Evolutionary conservation across 2,888 invertebrate genomes (phyloP).

Genomic region (Dryobotodes eremita): DNA sequence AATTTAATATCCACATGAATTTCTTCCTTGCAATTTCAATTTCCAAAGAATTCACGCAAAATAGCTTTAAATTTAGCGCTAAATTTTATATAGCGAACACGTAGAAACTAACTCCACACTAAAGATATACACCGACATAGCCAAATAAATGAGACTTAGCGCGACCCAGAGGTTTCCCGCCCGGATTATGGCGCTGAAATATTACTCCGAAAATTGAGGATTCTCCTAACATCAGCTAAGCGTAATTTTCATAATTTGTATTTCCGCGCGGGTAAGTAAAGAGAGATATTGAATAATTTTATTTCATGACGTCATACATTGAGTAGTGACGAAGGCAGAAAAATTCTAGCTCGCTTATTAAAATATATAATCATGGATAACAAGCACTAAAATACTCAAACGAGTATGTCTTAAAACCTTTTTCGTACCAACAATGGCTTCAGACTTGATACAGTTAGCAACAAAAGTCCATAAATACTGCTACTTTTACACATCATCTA

Average conservation of each 20-base stretch:
- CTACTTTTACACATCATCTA: too few relatives aligned
- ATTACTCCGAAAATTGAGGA: conserved; percentile 59
- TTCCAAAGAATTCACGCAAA: conserved; percentile 3
- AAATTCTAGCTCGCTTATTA: not conserved
- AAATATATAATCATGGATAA: not conserved
- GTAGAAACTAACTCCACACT: conserved; percentile 29
- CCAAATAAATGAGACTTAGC: conserved; percentile 45
- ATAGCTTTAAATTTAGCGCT: too few relatives aligned
- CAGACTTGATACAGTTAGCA: not conserved
- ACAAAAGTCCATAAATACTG: too few relatives aligned
- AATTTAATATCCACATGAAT: not conserved
- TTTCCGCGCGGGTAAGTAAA: conserved; percentile 6
- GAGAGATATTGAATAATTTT: conserved; percentile 13
- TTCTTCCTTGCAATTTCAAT: conserved; percentile 1
- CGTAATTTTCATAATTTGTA: conserved; percentile 57
- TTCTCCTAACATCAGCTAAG: conserved; percentile 46
- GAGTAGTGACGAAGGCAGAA: not conserved
- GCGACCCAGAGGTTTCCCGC: conserved; percentile 15
- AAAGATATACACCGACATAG: conserved; percentile 24
- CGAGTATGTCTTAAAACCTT: not conserved
- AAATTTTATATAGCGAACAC: conserved; percentile 2
- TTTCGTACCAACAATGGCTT: not conserved
- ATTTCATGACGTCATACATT: not conserved
- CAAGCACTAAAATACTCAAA: not conserved
- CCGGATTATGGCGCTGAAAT: conserved; percentile 55